Percentiles rank a stretch among this genome's conserved stretches.
Evolutionary conservation across 1,140 invertebrate genomes (phyloP).

Genomic region (Agrilus planipennis): DNA sequence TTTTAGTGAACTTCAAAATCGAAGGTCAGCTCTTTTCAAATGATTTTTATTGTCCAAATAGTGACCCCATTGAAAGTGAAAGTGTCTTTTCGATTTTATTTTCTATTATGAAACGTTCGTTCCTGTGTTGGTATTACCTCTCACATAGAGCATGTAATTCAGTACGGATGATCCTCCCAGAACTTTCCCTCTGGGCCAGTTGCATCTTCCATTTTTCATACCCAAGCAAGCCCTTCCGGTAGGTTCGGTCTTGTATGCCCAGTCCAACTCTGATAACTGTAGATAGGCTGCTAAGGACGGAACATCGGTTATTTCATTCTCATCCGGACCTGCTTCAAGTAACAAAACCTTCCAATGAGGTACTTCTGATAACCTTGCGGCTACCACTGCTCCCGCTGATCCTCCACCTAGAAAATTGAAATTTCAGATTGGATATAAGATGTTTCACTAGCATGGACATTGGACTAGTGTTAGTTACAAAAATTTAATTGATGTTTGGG

Average conservation of each 20-base stretch:
- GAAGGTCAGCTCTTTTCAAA: too few species aligned
- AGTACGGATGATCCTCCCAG: conserved; percentile 82
- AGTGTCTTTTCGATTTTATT: too few species aligned
- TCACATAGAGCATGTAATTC: conserved; percentile 93
- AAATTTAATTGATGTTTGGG: too few species aligned
- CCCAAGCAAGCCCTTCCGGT: conserved; percentile 65
- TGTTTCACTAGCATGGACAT: too few species aligned
- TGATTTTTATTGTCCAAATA: too few species aligned
- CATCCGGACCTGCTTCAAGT: conserved; percentile 84
- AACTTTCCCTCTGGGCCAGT: conserved; percentile 75
- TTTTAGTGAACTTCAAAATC: too few species aligned
- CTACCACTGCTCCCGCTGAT: conserved; percentile 85
- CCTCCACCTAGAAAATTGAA: too few species aligned
- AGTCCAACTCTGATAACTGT: conserved; percentile 79
- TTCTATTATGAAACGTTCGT: too few species aligned
- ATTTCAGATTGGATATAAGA: too few species aligned
- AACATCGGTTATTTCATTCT: conserved; percentile 82
- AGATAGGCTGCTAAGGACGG: conserved; percentile 78
- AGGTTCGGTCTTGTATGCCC: conserved; percentile 84
- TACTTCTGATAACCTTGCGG: conserved; percentile 76
- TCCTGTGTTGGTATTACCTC: too few species aligned
- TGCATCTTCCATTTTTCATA: conserved; percentile 62
- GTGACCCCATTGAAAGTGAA: too few species aligned
- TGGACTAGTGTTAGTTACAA: too few species aligned
- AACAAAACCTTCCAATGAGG: conserved; percentile 70